These are phyloP conservation scores for Aleiodes testaceus DNA, from an alignment of 2,888 invertebrate species.

Conservation along the genomic window DNA sequence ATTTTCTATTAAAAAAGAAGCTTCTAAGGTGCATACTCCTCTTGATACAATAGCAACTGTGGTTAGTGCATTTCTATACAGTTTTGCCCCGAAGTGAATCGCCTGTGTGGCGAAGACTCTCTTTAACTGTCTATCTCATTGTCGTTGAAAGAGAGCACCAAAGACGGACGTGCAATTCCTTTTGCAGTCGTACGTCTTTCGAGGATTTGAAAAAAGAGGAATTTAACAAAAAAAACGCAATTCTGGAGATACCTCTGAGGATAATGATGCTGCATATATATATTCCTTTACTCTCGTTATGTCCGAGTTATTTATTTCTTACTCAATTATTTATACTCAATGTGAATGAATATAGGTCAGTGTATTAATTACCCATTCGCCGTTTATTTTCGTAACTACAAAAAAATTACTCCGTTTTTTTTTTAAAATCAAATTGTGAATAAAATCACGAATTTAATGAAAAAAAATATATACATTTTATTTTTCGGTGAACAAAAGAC, in stretches of 20 bases:
- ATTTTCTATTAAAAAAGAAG: slow-evolving; percentile 35
- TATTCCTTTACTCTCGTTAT: slow-evolving; percentile 27
- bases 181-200: slow-evolving; percentile 24
- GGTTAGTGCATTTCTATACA: slow-evolving; percentile 32
- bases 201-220: neutral
- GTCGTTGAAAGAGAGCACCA: slow-evolving; percentile 19
- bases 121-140: slow-evolving; percentile 42
- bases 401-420: no score
- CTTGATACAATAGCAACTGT: slow-evolving; percentile 34
- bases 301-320: neutral
- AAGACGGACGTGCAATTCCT: slow-evolving; percentile 35
- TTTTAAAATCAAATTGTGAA: slow-evolving; percentile 8
- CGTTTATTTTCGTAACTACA: no score
- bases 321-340: no score
- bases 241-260: neutral
- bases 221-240: neutral
- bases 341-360: no score
- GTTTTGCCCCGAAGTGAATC: slow-evolving; percentile 5
- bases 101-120: slow-evolving; percentile 23
- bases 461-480: slow-evolving; percentile 13
- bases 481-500: slow-evolving; percentile 14
- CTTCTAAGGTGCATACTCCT: slow-evolving; percentile 55
- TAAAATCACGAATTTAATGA: neutral
- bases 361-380: no score
- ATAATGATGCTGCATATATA: slow-evolving; percentile 17